phyloP scores from a whole-genome alignment of 2,113 vertebrate species.

The Calcarius ornatus region DNA sequence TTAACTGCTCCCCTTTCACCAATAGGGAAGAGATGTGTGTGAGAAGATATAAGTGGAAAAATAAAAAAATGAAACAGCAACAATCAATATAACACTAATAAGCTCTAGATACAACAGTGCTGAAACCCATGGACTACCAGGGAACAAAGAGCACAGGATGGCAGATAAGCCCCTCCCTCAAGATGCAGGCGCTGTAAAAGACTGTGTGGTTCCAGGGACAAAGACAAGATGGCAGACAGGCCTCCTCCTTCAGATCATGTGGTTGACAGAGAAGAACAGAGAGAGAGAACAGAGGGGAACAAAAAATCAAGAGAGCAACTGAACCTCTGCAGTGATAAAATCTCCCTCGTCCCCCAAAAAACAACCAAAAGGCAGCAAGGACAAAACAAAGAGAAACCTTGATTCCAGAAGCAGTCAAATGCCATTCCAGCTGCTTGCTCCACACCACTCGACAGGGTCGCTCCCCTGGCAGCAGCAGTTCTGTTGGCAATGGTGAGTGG shows the following conservation, averaged over 20 bases:
- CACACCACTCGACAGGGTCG: rapidly evolving
- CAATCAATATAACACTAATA: background rate
- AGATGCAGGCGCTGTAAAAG: too few relatives aligned
- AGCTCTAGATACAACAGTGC: too few relatives aligned
- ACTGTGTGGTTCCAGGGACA: background rate
- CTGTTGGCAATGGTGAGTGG: rapidly evolving
- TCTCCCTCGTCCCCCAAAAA: background rate
- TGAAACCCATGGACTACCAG: background rate
- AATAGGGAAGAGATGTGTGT: rapidly evolving
- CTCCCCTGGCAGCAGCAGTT: rapidly evolving
- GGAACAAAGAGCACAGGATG: background rate
- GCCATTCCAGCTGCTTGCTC: rapidly evolving
- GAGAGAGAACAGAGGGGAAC: background rate
- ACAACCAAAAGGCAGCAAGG: background rate
- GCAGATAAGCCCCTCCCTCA: background rate
- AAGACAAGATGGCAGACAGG: background rate
- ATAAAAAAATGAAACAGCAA: background rate
- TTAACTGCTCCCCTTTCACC: background rate
- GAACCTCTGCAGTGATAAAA: background rate
- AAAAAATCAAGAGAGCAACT: background rate
- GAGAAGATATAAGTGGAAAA: background rate
- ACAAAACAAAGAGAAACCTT: too few relatives aligned
- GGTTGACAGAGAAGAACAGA: background rate
- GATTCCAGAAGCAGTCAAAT: background rate
- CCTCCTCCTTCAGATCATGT: background rate